These are phyloP conservation scores for Chlorodrepanis virens DNA, from an alignment of 2,113 vertebrate species.

Conservation along the genomic window DNA sequence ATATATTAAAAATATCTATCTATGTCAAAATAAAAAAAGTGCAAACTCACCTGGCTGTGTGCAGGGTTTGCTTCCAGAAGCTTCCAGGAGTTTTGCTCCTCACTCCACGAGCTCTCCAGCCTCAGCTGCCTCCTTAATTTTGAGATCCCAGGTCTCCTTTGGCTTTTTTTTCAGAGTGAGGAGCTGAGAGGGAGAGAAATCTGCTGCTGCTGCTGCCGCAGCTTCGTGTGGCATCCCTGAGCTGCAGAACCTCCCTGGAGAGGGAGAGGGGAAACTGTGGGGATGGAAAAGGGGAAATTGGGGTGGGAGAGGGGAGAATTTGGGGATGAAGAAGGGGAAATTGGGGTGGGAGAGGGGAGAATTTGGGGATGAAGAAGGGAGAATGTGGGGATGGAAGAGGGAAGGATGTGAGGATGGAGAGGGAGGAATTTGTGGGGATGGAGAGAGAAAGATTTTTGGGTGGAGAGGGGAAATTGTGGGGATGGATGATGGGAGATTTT, in stretches of 20 bases:
- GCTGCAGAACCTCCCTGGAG: no score
- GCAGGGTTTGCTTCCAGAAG: neutral
- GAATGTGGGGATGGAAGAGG: neutral
- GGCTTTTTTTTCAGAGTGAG: neutral
- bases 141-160: neutral
- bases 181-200: neutral
- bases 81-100: neutral
- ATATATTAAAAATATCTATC: neutral
- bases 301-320: neutral
- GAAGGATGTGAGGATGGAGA: no score
- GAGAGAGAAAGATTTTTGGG: no score
- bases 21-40: conserved; percentile 51
- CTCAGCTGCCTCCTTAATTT: neutral
- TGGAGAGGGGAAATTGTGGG: no score
- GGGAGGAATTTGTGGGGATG: no score
- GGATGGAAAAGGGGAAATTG: neutral
- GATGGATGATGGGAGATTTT: no score
- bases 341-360: neutral
- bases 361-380: neutral
- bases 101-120: neutral
- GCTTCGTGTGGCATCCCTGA: neutral
- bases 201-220: neutral
- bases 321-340: no score
- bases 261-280: neutral
- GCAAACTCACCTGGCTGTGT: neutral